Evolutionary conservation across 1,140 invertebrate genomes (phyloP).

Genomic region (Hypothenemus hampei): DNA sequence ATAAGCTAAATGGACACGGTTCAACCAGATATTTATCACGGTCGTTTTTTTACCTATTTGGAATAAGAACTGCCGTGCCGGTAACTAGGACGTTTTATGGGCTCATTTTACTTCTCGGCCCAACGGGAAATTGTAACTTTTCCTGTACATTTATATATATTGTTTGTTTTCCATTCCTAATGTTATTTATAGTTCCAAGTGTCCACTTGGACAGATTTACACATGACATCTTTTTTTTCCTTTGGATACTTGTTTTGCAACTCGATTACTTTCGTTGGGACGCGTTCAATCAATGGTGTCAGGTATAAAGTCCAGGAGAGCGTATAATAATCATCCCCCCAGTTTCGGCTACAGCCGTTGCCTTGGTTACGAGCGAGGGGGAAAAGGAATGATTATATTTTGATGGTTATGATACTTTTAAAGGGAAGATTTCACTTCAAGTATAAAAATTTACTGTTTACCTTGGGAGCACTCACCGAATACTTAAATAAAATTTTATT

Average conservation of each 20-base stretch:
- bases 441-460: conserved; percentile 30
- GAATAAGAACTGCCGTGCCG: conserved; percentile 28
- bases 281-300: no score
- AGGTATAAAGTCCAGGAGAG: conserved; percentile 19
- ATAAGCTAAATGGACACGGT: conserved; percentile 41
- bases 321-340: conserved; percentile 29
- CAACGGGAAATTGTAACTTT: conserved; percentile 18
- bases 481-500: conserved; percentile 13
- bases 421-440: conserved; percentile 27
- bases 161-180: conserved; percentile 19
- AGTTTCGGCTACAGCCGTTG: conserved; percentile 19
- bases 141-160: conserved; percentile 16
- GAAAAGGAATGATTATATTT: conserved; percentile 38
- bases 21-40: conserved; percentile 40
- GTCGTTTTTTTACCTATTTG: conserved; percentile 35
- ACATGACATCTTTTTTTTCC: background rate
- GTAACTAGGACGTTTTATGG: conserved; percentile 34
- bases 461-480: conserved; percentile 22
- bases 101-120: conserved; percentile 20
- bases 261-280: background rate
- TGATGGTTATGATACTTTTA: conserved; percentile 38
- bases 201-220: no score
- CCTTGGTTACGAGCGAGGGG: conserved; percentile 30
- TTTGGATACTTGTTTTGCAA: background rate
- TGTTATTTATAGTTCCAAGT: conserved; percentile 12